Base-by-base conservation (phyloP, 30 jellyfish, hydroid and myxozoan species). In the Sanderia malayensis region DNA sequence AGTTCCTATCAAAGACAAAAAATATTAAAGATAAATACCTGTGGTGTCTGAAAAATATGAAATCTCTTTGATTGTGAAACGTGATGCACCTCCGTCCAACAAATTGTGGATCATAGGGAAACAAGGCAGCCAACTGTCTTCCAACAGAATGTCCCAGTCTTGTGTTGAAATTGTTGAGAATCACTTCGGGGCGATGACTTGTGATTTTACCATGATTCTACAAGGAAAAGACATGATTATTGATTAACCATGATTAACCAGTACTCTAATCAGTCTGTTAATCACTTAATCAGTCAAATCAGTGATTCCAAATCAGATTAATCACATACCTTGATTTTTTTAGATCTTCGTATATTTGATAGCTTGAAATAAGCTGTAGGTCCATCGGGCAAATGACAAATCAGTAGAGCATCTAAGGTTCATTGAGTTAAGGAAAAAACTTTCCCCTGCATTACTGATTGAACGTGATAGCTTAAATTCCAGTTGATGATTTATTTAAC, bases 331-430 rank as follows among this genome's bases (percentile, higher is more conserved):
- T 88, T 88, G 23, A 88, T 74, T 0, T 81, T 31, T 58, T 73
- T 69, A 2, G 82, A 55, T 24, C 87, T 44, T 34, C 76, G 70
- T 0, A 83, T 67, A 63, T 77, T 75, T 23, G 96, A 37, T 28
- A 89, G 28, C 81, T 84, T 89, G 94, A 89, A 89, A 45, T 82
- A 81, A 10, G 96, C 96, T 25, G 97, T 89, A 0, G 97, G 97
- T n/a, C 97, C 97, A 61, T 89, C 79, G 1, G 97, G 97, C 27
- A 89, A 73, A 67, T 89, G 97, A 53, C 95, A 80, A 17, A 88
- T 62, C 7, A 88, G 53, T 45, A 88, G 19, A 13, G 94, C 89
- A 73, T 88, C 97, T 86, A 70, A 9, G 0, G 34, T 4, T 23
- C 4, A 61, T 23, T 61, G 10, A 2, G 23, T 31, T 24, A n/a